phyloP scores from a whole-genome alignment of 2,113 vertebrate genomes.

The Brevimyrus niger region DNA sequence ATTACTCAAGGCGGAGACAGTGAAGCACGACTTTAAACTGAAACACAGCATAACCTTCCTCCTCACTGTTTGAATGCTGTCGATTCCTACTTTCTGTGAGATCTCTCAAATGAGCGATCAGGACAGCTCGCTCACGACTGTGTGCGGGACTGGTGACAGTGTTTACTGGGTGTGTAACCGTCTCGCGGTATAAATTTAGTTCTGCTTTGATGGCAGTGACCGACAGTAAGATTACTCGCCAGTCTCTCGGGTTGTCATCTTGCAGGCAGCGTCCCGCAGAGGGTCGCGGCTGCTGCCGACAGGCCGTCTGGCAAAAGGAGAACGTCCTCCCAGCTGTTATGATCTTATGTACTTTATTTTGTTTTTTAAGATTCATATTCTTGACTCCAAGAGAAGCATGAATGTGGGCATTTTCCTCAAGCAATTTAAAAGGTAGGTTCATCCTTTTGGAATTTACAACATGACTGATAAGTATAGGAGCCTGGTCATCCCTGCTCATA shows the following conservation, averaged over 20 bases:
- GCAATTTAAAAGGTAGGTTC: slow-evolving; percentile 85
- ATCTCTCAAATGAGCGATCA: not conserved
- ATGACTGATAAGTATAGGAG: not conserved
- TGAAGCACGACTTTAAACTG: not conserved
- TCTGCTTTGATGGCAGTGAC: not conserved
- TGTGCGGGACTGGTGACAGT: not conserved
- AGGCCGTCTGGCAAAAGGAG: not conserved
- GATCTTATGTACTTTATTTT: not conserved
- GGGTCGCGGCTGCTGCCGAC: not conserved
- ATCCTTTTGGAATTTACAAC: not conserved
- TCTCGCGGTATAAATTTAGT: not conserved
- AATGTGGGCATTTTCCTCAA: slow-evolving; percentile 91
- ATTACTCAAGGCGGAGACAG: not conserved
- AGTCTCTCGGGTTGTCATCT: no score
- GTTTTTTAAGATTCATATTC: slow-evolving; percentile 65
- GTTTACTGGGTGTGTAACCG: not conserved
- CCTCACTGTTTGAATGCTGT: not conserved
- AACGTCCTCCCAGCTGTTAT: not conserved
- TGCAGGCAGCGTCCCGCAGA: not conserved
- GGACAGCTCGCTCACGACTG: not conserved
- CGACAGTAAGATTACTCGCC: not conserved
- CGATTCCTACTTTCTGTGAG: not conserved
- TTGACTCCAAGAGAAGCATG: slow-evolving; percentile 87
- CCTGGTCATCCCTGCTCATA: not conserved
- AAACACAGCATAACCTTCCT: not conserved